Percentiles rank a stretch among this genome's conserved stretches.
Evolutionary conservation across 2,113 vertebrate species (phyloP).

Genomic region (Hepsetus odoe): DNA sequence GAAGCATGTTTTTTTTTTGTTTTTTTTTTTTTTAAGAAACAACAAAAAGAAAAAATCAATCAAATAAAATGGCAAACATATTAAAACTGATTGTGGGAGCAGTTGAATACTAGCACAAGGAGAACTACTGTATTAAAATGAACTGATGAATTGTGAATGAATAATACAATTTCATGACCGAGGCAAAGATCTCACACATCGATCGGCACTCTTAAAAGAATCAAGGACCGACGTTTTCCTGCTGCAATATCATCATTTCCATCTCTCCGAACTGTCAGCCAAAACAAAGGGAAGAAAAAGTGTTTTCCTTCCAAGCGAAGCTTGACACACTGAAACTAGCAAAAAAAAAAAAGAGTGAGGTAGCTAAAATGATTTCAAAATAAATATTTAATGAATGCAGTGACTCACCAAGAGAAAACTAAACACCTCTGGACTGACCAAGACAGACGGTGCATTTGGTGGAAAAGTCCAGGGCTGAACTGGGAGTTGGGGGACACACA

Average conservation of each 20-base stretch:
- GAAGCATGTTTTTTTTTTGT: neutral
- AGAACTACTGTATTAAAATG: neutral
- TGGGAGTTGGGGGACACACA: neutral
- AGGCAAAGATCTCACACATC: neutral
- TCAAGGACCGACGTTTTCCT: neutral
- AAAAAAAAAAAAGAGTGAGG: conserved; percentile 31
- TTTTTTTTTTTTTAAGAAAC: no score
- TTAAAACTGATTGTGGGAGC: no score
- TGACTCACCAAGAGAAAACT: conserved; percentile 37
- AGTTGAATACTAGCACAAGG: neutral
- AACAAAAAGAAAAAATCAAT: no score
- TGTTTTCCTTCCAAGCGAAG: neutral
- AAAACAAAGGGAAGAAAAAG: neutral
- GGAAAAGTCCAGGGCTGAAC: neutral
- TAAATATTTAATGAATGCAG: conserved; percentile 57
- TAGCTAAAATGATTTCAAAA: conserved; percentile 37
- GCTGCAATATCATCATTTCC: neutral
- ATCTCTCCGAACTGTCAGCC: neutral
- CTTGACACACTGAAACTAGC: neutral
- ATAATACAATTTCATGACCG: neutral
- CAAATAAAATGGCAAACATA: no score
- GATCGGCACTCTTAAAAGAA: neutral
- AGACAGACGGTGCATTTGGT: conserved; percentile 7
- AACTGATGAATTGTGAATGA: neutral
- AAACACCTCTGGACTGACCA: neutral